Base-by-base conservation (phyloP, 2,888 invertebrate genomes). In the Seira musarum region DNA sequence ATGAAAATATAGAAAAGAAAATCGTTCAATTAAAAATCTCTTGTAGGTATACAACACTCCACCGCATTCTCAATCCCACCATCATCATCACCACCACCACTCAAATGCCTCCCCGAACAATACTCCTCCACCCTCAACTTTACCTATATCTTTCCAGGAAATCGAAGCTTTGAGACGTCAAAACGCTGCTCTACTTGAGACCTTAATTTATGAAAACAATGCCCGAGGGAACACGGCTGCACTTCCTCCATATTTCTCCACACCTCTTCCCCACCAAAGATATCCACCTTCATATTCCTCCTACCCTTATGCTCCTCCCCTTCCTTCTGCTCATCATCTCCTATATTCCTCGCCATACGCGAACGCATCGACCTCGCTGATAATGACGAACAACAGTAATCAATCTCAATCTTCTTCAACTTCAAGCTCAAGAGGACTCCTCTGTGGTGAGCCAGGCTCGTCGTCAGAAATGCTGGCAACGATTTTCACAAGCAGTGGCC, bases 391-490 rank as follows among this genome's bases (percentile, higher is more conserved):
- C 89, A 73, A 57, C 74, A 81, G 76, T 74, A 78, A 75, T 60
- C 80, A 70, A 40, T 71, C 74, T 24, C 77, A 80, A 90, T 92
- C 10, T 90, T 91, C 10, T 91, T 91, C 82, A 68, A 68, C 64
- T 70, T 84, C 82, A 91, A 93, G 46, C 90, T 90, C 70, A 91
- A 91, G 75, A 91, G 91, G 86, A 88, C 89, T 40, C 89, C 90
- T 22, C 89, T 90, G 84, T 84, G 88, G 84, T 88, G 90, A 79
- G 22, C 68, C 66, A 65, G 79, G 77, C 69, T 66, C 57, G 66
- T 80, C 80, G 67, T 83, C 80, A 19, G 81, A 77, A 70, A 83
- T 79, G 67, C 66, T 78, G 40, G 74, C 80, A 13, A 75, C 80
- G 30, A 76, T 75, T 46, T 75, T 80, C 71, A 71, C 80, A 53